These are phyloP conservation scores for Heliconius himera DNA, from an alignment of 1,140 invertebrate species.

Conservation along the genomic window DNA sequence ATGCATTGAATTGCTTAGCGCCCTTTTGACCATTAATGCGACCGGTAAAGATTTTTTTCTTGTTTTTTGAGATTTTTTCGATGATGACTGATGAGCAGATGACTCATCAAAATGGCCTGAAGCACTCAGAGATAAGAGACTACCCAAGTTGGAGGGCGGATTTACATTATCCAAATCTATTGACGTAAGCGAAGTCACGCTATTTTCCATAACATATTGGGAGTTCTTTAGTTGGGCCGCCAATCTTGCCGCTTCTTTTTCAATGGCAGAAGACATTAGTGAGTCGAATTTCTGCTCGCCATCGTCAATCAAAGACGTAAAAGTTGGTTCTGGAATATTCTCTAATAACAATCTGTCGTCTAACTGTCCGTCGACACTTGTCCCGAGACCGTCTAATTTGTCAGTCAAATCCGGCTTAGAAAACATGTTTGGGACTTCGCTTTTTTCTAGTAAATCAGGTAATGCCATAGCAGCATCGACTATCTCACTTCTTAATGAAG, in stretches of 20 bases:
- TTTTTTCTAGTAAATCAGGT: conserved; percentile 76
- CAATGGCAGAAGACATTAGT: conserved; percentile 80
- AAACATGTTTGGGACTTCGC: conserved; percentile 53
- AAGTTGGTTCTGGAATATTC: conserved; percentile 61
- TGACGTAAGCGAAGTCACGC: conserved; percentile 76
- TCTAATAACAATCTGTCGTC: conserved; percentile 55
- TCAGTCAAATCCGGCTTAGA: conserved; percentile 69
- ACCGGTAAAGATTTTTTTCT: conserved; percentile 87
- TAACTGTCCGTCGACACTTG: conserved; percentile 39
- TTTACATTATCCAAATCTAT: conserved; percentile 89
- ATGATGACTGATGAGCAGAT: conserved; percentile 48
- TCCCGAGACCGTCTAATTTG: conserved; percentile 52
- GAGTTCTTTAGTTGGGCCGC: conserved; percentile 83
- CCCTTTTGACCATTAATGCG: conserved; percentile 86
- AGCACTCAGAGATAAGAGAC: conserved; percentile 84
- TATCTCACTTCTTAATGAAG: conserved; percentile 86
- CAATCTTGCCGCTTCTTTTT: conserved; percentile 87
- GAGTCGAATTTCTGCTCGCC: conserved; percentile 67
- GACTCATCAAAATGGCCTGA: conserved; percentile 78
- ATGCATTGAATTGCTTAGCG: conserved; percentile 83
- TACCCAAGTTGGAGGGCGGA: conserved; percentile 89
- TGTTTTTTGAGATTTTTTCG: conserved; percentile 69
- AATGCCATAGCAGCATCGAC: conserved; percentile 60
- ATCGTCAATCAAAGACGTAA: conserved; percentile 61
- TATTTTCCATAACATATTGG: conserved; percentile 81